Evolutionary conservation across 2,113 vertebrate genomes (phyloP).

Genomic region (Sporophila hypoxantha): DNA sequence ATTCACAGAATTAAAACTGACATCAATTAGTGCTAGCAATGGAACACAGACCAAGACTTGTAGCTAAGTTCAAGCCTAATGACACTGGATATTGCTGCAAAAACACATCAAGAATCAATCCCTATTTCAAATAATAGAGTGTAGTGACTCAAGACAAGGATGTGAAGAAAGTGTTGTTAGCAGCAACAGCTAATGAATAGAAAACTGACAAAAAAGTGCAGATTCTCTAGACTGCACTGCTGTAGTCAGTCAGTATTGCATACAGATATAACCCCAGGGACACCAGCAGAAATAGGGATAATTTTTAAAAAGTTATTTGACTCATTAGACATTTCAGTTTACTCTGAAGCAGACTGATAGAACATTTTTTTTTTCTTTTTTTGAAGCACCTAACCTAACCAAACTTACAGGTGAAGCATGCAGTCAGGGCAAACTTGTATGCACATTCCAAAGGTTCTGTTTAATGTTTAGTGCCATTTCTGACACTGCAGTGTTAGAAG

Average conservation of each 20-base stretch:
- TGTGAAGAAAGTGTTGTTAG: not conserved
- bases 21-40: not conserved
- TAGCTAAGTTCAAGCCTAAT: not conserved
- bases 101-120: not conserved
- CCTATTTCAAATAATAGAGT: not conserved
- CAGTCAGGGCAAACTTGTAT: not conserved
- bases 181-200: not conserved
- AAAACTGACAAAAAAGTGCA: not conserved
- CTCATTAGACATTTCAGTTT: not conserved
- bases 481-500: not conserved
- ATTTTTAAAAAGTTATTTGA: not conserved
- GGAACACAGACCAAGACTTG: not conserved
- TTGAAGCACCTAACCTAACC: not conserved
- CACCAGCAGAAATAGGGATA: not conserved
- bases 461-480: not conserved
- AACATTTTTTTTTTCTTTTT: not conserved
- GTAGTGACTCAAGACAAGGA: not conserved
- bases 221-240: not conserved
- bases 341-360: not conserved
- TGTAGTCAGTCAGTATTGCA: not conserved
- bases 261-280: not conserved
- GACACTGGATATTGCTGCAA: not conserved
- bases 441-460: not conserved
- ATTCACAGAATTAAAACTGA: constrained; percentile 1
- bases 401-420: not conserved